Conservation (phyloP, 2,113 vertebrate genomes). For the Bubo scandiacus region DNA sequence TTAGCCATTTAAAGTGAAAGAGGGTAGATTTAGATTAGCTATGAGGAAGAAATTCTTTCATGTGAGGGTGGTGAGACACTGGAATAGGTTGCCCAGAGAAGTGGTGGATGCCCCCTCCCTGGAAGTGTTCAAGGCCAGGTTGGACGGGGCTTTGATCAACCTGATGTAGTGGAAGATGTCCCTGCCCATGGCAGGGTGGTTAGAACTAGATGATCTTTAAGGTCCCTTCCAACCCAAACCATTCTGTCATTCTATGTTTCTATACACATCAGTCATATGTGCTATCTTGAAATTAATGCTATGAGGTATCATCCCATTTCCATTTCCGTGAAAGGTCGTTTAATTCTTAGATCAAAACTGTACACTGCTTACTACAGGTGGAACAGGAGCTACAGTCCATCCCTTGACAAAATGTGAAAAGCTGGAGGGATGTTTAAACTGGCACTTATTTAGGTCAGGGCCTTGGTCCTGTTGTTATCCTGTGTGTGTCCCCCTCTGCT, state of each 20-base stretch:
- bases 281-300: not conserved
- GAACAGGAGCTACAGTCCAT: not conserved
- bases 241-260: too few species aligned
- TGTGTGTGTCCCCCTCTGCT: not conserved
- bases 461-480: not conserved
- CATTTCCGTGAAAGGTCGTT: not conserved
- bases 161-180: too few species aligned
- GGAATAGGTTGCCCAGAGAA: too few species aligned
- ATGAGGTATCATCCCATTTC: not conserved
- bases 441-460: not conserved
- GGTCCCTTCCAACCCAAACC: too few species aligned
- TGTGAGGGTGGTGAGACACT: too few species aligned
- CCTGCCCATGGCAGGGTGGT: too few species aligned
- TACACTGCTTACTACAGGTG: not conserved
- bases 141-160: too few species aligned
- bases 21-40: too few species aligned
- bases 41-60: too few species aligned
- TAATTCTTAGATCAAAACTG: not conserved
- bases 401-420: not conserved
- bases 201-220: too few species aligned
- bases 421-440: not conserved
- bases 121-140: too few species aligned
- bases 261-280: not conserved
- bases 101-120: too few species aligned
- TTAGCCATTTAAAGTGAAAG: not conserved